Base-by-base conservation (phyloP, 1,140 invertebrate genomes). In the Maconellicoccus hirsutus region DNA sequence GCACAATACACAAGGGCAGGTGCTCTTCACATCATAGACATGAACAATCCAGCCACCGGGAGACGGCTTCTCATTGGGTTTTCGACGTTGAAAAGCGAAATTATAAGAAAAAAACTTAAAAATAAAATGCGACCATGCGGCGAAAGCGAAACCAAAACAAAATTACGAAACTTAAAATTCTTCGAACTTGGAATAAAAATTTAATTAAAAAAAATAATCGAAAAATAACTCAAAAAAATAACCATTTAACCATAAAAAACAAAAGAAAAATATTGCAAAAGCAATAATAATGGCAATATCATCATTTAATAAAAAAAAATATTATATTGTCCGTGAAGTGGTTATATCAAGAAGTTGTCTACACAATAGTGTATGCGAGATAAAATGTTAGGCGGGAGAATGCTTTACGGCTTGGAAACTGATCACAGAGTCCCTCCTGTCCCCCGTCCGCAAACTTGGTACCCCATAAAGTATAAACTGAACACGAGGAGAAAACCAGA, bases 371-470 rank as follows among this genome's bases (percentile, higher is more conserved):
- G 61, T 66, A 66, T 66, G 19, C 61, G 61, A 66, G 61, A 66
- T 66, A 66, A 66, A 66, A 66, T 66, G 61, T 66, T 66, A 66
- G 61, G 61, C 61, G 61, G 61, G 61, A 66, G 61, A 66, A 66
- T 66, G 61, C 61, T 66, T 66, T 66, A 66, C 61, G 61, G 61
- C 61, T 66, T 66, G 61, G 61, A 66, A 66, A 66, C 61, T 66
- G 61, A 66, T 66, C 61, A 66, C 61, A 66, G 22, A 66, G 61
- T 66, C 61, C n/a, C 61, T 16, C 61, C 61, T 66, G 61, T 66
- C 22, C 61, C 61, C 61, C 61, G 19, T 66, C 61, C 19, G 7
- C 61, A 25, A 66, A 25, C 22, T 66, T 66, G 61, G 61, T 66
- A 66, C 61, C 61, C 61, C 61, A 66, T 66, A 66, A 66, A 66